Evolutionary conservation across 2,113 vertebrate genomes (phyloP), one percentile per base, ranked within the genome.

Genomic region (Leptobrachium ailaonicum): DNA sequence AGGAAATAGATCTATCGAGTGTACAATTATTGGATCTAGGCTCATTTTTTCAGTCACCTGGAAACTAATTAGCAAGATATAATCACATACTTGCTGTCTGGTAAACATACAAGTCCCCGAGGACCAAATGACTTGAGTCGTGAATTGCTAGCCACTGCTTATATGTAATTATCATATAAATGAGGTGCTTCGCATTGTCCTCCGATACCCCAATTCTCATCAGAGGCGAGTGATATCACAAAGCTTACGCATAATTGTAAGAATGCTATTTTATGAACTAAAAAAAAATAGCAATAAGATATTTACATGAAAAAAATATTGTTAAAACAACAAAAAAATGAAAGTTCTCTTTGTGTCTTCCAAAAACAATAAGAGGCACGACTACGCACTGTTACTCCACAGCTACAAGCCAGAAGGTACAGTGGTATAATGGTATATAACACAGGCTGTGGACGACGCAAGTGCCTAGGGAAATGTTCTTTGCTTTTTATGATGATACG

Each of bases 121-220:
- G 82, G 80, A 87, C 12, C 85, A 90, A 90, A 87, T 87, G 86
- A 89, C 87, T 88, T 84, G 47, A 82, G 86, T 85, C 41, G 75
- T 85, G 84, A 93, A 88, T 90, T 78, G 85, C 86, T 89, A 86
- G 73, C 60, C 82, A 84, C 77, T 87, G 82, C 84, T 89, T 89
- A 90, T 90, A 88, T 85, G 84, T 80, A 89, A 83, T 89, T 92
- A 90, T 89, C 86, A 90, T 84, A 87, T 87, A 90, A 90, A 90
- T 87, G 14, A 90, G 88, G 75, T 85, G 78, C 83, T 88, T 86
- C 73, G 80, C 60, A 77, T 86, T 87, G 85, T 87, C 82, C 85
- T 88, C 78, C 76, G 53, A 86, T 87, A 84, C 0, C 0, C 82
- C 73, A 77, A 54, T 86, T 50, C 58, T 87, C 87, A 66, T 82